Base-by-base conservation (phyloP, 2,113 vertebrate species). In the Rhadina sibilatrix region DNA sequence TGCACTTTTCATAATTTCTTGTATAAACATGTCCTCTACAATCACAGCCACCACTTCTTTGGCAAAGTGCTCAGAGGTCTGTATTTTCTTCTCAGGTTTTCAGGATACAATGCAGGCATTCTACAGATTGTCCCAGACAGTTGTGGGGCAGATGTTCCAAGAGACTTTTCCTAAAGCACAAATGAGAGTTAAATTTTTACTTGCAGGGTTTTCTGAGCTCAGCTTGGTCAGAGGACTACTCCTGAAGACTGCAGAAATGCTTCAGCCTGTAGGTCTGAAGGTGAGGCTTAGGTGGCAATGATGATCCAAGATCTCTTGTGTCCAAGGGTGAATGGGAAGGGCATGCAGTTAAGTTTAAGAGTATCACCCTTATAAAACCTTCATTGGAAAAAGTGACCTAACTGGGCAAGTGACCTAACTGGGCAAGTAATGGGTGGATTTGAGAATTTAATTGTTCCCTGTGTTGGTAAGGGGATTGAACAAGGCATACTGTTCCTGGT, bases 1-100 rank as follows among this genome's bases (percentile, higher is more conserved):
- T 81, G 37, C 40, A 64, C 49, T 92, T 90, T 87, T 81, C 25
- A 37, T 75, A 71, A 84, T 94, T 93, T 94, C 64, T 81, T 94
- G 60, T 75, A 68, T 82, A 87, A 96, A 93, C 38, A 44, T 35
- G 47, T 93, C 68, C 56, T 89, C 46, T 54, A 38, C 12, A 64
- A 83, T 16, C 30, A 70, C 40, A 77, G 75, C 15, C 78, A 94
- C 68, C 25, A 52, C 28, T 88, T 68, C 78, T 92, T 93, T 81
- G 66, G 31, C 53, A 61, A 84, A 83, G n/a, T 68, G 44, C 72
- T 95, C 27, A 23, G 59, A 89, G 49, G 21, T 27, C 81, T 76
- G 14, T 66, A n/a, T 88, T 90, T 90, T 77, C 19, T 84, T 85
- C 75, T 81, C 56, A 50, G 24, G 46, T 31, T 91, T 85, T 70